These are phyloP conservation scores for Ceriagrion tenellum DNA, from an alignment of 2,888 invertebrate genomes.

Conservation along the genomic window DNA sequence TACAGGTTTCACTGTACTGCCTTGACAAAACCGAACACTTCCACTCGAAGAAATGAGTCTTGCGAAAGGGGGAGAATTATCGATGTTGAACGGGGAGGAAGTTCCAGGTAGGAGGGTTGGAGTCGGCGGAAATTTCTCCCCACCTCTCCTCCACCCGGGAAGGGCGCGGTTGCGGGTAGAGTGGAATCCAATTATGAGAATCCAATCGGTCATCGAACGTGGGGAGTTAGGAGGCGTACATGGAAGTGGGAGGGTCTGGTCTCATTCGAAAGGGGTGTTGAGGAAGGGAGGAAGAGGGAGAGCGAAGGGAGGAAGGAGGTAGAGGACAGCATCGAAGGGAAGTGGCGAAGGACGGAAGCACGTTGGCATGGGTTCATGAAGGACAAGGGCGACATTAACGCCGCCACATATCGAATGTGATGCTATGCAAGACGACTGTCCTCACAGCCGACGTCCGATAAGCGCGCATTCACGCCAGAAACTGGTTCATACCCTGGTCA, in stretches of 20 bases:
- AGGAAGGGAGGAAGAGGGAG: not conserved
- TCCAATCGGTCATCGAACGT: conserved; percentile 1
- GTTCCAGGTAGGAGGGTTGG: not conserved
- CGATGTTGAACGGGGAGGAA: not conserved
- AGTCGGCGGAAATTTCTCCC: not conserved
- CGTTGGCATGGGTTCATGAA: no score
- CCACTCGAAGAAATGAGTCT: no score
- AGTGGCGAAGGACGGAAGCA: not conserved
- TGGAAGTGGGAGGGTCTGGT: not conserved
- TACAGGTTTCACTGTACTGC: no score
- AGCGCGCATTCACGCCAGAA: no score
- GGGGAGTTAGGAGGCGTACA: not conserved
- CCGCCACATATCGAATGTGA: no score
- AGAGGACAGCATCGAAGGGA: not conserved
- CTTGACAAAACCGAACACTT: no score
- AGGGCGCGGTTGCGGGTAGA: no score
- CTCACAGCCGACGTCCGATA: not conserved
- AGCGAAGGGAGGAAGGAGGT: not conserved
- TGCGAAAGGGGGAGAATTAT: no score
- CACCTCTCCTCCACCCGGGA: not conserved
- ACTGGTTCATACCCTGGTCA: no score
- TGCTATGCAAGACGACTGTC: not conserved
- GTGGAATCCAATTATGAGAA: conserved; percentile 8
- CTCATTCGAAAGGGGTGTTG: no score
- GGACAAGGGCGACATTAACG: no score